phyloP scores from a whole-genome alignment of 2,888 invertebrate genomes.

The Synergus umbraculus region DNA sequence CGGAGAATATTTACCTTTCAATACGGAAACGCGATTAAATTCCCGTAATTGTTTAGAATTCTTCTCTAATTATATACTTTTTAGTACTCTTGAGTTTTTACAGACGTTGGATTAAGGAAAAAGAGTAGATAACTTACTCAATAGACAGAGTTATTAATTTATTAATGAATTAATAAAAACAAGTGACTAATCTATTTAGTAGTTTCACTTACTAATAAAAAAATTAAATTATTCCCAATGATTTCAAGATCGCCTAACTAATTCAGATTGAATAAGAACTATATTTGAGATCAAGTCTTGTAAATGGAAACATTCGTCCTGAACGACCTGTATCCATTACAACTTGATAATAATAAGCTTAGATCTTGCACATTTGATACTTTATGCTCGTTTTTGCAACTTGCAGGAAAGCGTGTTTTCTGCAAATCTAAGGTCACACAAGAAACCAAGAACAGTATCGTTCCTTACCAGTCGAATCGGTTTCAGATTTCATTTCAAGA shows the following conservation, averaged over 20 bases:
- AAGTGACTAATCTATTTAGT: too few relatives aligned
- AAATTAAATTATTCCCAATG: too few relatives aligned
- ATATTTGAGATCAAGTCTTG: neutral
- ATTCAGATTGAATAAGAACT: neutral
- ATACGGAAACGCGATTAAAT: conserved; percentile 25
- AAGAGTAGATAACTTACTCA: too few relatives aligned
- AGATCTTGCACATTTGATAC: conserved; percentile 28
- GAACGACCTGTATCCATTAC: conserved; percentile 13
- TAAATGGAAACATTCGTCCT: conserved; percentile 26
- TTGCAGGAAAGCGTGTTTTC: conserved; percentile 16
- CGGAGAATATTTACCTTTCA: conserved; percentile 13
- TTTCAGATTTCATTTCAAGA: conserved; percentile 24
- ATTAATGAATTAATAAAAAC: too few relatives aligned
- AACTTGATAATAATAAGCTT: conserved; percentile 18
- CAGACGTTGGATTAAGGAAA: too few relatives aligned
- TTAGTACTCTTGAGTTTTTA: too few relatives aligned
- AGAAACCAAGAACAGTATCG: conserved; percentile 4
- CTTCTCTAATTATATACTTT: neutral
- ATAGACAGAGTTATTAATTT: too few relatives aligned
- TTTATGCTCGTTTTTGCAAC: conserved; percentile 4
- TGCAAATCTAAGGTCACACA: conserved; percentile 16
- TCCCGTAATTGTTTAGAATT: neutral
- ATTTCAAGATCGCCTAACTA: neutral
- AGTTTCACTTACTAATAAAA: too few relatives aligned
- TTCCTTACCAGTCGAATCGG: conserved; percentile 10